phyloP scores from a whole-genome alignment of 2,888 invertebrate genomes.

The Electrophaes corylata region DNA sequence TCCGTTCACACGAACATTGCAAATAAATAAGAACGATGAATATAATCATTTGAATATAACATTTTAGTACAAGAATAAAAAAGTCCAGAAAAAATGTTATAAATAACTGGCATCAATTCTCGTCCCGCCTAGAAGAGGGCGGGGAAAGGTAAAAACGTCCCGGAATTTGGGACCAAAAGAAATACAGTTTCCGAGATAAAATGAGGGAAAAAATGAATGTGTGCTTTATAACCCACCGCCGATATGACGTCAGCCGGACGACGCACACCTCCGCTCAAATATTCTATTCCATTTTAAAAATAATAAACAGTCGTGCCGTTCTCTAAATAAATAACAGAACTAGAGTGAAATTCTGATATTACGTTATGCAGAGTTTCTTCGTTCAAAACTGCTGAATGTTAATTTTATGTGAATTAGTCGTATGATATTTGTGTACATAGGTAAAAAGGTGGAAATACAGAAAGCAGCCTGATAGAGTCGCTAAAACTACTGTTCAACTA shows the following conservation, averaged over 20 bases:
- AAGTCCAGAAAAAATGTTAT: constrained; percentile 35
- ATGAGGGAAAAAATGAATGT: constrained; percentile 26
- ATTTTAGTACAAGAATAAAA: constrained; percentile 28
- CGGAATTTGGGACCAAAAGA: constrained; percentile 34
- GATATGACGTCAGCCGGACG: constrained; percentile 19
- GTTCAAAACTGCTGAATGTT: too few relatives aligned
- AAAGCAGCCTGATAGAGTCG: not conserved
- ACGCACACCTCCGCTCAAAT: not conserved
- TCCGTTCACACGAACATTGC: constrained; percentile 13
- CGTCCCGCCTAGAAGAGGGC: constrained; percentile 17
- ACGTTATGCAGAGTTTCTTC: too few relatives aligned
- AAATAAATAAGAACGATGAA: constrained; percentile 24
- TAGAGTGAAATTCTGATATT: too few relatives aligned
- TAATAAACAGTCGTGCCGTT: too few relatives aligned
- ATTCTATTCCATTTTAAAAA: not conserved
- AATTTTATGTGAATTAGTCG: too few relatives aligned
- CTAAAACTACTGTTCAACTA: not conserved
- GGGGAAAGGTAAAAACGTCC: constrained; percentile 30
- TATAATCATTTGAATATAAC: constrained; percentile 23
- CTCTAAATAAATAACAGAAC: too few relatives aligned
- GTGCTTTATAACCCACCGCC: constrained; percentile 22
- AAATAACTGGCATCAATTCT: constrained; percentile 40
- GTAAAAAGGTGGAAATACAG: not conserved
- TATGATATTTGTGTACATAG: too few relatives aligned
- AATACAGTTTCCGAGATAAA: constrained; percentile 38